phyloP scores from a whole-genome alignment of 2,113 vertebrate species.

The Corythaixoides concolor region DNA sequence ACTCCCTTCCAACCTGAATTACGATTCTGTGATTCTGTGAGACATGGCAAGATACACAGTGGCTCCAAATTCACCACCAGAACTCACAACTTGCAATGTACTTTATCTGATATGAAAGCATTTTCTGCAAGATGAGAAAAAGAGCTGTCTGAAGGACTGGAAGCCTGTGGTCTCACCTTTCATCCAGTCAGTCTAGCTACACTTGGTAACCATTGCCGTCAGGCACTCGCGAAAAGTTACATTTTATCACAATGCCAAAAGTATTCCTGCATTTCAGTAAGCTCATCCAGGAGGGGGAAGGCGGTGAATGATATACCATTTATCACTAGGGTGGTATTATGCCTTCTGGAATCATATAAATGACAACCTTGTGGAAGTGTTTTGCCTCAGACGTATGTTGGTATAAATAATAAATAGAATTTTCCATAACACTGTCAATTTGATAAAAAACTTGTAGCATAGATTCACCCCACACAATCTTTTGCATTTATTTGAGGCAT shows the following conservation, averaged over 20 bases:
- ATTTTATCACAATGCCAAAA: background rate
- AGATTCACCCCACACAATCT: background rate
- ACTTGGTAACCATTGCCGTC: background rate
- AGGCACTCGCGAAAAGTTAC: background rate
- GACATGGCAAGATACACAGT: background rate
- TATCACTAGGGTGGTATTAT: background rate
- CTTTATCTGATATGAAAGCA: background rate
- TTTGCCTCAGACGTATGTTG: background rate
- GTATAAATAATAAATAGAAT: background rate
- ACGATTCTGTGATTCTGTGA: background rate
- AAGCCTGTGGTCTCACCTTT: background rate
- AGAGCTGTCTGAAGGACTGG: background rate
- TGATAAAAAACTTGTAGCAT: background rate
- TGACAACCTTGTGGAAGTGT: background rate
- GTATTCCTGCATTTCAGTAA: background rate
- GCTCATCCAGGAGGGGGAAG: background rate
- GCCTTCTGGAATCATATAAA: background rate
- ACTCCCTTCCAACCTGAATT: background rate
- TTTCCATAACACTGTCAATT: too few species aligned
- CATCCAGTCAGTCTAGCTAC: background rate
- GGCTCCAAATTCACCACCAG: background rate
- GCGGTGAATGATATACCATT: background rate
- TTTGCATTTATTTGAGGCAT: background rate
- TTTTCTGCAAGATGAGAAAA: background rate
- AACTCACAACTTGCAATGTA: background rate